These are phyloP conservation scores for Mus spicilegus DNA, from an alignment of 2,113 vertebrate species.

Conservation along the genomic window DNA sequence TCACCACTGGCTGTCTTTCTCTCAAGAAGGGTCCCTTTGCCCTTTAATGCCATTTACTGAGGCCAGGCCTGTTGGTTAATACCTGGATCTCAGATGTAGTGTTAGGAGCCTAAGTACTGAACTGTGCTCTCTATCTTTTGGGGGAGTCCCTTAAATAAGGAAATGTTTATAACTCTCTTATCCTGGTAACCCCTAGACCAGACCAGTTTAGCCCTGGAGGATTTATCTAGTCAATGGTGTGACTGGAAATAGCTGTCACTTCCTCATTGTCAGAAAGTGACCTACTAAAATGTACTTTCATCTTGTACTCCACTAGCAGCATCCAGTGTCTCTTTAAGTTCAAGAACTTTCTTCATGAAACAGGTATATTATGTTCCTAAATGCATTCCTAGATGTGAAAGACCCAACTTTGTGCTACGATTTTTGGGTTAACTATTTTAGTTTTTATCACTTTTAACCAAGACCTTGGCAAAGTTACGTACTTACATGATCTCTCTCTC, in stretches of 20 bases:
- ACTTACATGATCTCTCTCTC: neutral
- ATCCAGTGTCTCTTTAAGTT: conserved; percentile 27
- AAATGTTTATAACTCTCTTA: neutral
- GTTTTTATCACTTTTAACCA: conserved; percentile 83
- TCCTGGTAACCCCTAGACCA: neutral
- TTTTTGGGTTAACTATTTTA: conserved; percentile 57
- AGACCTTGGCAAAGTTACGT: conserved; percentile 81
- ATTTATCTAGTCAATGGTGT: neutral
- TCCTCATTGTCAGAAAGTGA: neutral
- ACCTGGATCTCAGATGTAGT: neutral
- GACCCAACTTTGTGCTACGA: conserved; percentile 37
- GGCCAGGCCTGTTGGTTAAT: neutral
- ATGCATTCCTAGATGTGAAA: neutral
- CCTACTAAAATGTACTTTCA: neutral
- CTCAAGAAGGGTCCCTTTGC: neutral
- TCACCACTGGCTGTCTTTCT: rapidly evolving
- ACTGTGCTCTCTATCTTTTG: neutral
- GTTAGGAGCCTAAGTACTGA: neutral
- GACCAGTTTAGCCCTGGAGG: neutral
- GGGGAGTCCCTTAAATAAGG: neutral
- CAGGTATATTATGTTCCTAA: conserved; percentile 72
- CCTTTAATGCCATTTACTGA: neutral
- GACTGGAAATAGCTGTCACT: neutral
- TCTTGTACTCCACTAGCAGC: neutral
- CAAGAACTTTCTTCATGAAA: conserved; percentile 62